A percentile compares a stretch with the other conserved stretches of the same genome.
Evolutionary conservation across 2,797 vertebrate species (phyloP).

Genomic region (Poeciliopsis presidionis): DNA sequence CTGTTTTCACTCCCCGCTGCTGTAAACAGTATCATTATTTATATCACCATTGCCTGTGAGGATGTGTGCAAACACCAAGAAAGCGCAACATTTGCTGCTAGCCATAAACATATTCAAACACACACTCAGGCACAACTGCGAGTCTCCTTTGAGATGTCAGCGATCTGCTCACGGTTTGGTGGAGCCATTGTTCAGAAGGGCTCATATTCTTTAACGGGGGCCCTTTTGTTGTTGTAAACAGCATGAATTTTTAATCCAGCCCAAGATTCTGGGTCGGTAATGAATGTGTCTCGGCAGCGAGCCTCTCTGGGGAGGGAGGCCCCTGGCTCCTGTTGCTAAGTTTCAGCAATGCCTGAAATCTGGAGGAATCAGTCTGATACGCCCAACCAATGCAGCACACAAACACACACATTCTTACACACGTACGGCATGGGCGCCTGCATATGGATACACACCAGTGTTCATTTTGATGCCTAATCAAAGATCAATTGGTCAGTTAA

Average conservation of each 20-base stretch:
- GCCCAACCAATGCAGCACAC: constrained; percentile 59
- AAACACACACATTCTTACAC: constrained; percentile 28
- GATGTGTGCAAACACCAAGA: constrained; percentile 57
- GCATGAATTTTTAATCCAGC: constrained; percentile 85
- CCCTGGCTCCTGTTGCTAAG: constrained; percentile 79
- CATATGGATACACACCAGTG: constrained; percentile 14
- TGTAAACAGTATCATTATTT: constrained; percentile 79
- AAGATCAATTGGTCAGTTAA: constrained; percentile 3
- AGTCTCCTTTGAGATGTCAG: constrained; percentile 77
- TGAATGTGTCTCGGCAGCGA: constrained; percentile 77
- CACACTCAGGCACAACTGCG: constrained; percentile 55
- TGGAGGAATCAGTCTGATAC: constrained; percentile 71
- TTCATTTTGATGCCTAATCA: constrained; percentile 18
- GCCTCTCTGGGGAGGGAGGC: constrained; percentile 74
- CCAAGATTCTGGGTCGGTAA: constrained; percentile 77
- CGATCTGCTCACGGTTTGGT: constrained; percentile 78
- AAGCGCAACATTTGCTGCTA: constrained; percentile 57
- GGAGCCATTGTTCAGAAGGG: constrained; percentile 77
- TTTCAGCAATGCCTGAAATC: constrained; percentile 76
- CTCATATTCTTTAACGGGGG: constrained; percentile 80
- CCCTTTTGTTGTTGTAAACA: constrained; percentile 84
- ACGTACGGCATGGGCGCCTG: constrained; percentile 18
- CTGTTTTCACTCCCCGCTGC: constrained; percentile 75
- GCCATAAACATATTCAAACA: constrained; percentile 60
- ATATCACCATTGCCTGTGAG: constrained; percentile 67